Percentiles rank a stretch among this genome's conserved stretches.
Conservation (phyloP, 2,113 vertebrate species). For the Osmerus eperlanus region DNA sequence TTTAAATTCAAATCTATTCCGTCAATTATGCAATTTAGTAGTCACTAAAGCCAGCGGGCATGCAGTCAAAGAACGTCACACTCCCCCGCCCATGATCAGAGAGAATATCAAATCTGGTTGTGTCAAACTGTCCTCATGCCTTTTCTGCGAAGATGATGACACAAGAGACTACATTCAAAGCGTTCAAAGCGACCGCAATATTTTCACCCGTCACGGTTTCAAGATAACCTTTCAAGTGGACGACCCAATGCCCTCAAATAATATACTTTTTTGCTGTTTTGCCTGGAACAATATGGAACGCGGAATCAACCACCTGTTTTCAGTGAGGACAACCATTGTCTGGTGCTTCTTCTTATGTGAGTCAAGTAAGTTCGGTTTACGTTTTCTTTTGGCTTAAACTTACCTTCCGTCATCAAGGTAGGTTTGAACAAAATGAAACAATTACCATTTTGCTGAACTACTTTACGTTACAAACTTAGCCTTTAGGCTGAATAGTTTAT, state of each 20-base stretch:
- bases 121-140: slow-evolving; percentile 46
- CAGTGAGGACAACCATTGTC: slow-evolving; percentile 44
- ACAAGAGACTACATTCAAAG: neutral
- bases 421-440: neutral
- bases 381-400: neutral
- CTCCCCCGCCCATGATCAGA: slow-evolving; percentile 15
- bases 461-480: too few species aligned
- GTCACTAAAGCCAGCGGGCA: neutral
- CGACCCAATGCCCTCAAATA: slow-evolving; percentile 17
- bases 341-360: slow-evolving; percentile 53
- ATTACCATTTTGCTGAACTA: too few species aligned
- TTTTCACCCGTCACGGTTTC: slow-evolving; percentile 20
- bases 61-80: neutral
- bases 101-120: neutral
- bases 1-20: too few species aligned
- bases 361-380: slow-evolving; percentile 56
- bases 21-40: too few species aligned
- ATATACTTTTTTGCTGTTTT: slow-evolving; percentile 15
- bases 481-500: too few species aligned
- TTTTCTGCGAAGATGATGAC: slow-evolving; percentile 50
- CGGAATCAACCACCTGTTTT: slow-evolving; percentile 50
- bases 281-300: slow-evolving; percentile 55
- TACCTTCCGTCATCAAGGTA: slow-evolving; percentile 3
- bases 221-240: slow-evolving; percentile 35
- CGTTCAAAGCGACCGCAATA: neutral